Base-by-base conservation (phyloP, 2,888 invertebrate genomes). In the Mythimna impura region DNA sequence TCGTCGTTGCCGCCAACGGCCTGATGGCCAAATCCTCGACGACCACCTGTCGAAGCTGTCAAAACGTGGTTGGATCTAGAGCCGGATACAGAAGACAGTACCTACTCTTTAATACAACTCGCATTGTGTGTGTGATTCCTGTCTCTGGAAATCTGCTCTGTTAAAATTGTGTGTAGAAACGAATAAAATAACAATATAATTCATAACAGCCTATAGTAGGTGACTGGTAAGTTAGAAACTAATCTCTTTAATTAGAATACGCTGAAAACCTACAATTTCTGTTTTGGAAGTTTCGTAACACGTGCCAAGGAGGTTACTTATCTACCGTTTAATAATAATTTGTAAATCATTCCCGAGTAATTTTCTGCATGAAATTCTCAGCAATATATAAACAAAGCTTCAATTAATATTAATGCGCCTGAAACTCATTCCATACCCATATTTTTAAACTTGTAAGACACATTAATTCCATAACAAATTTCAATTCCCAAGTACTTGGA, bases 401-500 rank as follows among this genome's bases (percentile, higher is more conserved):
- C 17, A 67, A 64, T 77, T 55, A 61, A 63, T 63, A 70, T 65
- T 22, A 67, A 70, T 67, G 58, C 50, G 25, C n/a, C 25, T 58
- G 40, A 72, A 80, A 67, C 68, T 76, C 70, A 71, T 83, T 74
- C 55, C 61, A 52, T 58, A 52, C 55, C 70, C 69, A 84, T 81
- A 84, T 81, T 84, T 84, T 81, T 79, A 76, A 76, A 77, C 79
- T 79, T 74, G 64, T 83, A 81, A 80, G 77, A 81, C 74, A 84
- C 77, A 82, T 86, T 84, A 84, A 87, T 84, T 79, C 81, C 80
- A 64, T 86, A 84, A 89, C 86, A 86, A 89, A 91, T 90, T 89
- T 88, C 87, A 89, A 90, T 89, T 90, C 87, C 82, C 82, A 87
- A 89, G 87, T 87, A 89, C 90, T 91, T 90, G 86, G 84, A 86